A percentile compares a stretch with the other conserved stretches of the same genome.
These are phyloP conservation scores for Hydra vulgaris DNA, from an alignment of 30 jellyfish, hydroid and myxozoan genomes.

Conservation along the genomic window DNA sequence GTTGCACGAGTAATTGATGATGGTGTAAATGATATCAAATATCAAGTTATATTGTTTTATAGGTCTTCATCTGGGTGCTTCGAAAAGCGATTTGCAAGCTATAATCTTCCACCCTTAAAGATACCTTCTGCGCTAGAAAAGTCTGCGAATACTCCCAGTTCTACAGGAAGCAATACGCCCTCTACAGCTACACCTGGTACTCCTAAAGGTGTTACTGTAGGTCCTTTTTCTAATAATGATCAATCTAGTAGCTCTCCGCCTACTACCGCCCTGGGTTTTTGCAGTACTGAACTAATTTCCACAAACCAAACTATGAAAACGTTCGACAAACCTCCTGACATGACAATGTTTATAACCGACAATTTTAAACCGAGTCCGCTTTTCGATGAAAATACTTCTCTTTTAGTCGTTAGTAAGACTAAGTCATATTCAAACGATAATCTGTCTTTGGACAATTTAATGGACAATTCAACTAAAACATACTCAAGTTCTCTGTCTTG, in stretches of 20 bases:
- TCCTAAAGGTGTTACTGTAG: background rate
- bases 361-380: background rate
- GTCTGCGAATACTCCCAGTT: background rate
- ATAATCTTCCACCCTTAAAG: constrained; percentile 7
- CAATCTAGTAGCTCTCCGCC: background rate
- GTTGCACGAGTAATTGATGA: too few species aligned
- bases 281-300: background rate
- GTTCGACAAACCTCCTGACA: background rate
- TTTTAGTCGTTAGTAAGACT: background rate
- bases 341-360: background rate
- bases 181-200: constrained; percentile 22
- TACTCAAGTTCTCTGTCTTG: background rate
- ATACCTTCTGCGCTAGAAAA: background rate
- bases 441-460: background rate
- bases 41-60: background rate
- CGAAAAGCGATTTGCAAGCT: background rate
- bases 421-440: background rate
- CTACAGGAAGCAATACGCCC: constrained; percentile 16
- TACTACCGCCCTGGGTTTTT: background rate
- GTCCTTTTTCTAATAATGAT: background rate
- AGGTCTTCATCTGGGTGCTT: constrained; percentile 2
- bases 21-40: background rate
- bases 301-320: background rate
- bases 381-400: background rate
- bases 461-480: background rate